Conservation (phyloP, 2,797 vertebrate species). For the Esox lucius region DNA sequence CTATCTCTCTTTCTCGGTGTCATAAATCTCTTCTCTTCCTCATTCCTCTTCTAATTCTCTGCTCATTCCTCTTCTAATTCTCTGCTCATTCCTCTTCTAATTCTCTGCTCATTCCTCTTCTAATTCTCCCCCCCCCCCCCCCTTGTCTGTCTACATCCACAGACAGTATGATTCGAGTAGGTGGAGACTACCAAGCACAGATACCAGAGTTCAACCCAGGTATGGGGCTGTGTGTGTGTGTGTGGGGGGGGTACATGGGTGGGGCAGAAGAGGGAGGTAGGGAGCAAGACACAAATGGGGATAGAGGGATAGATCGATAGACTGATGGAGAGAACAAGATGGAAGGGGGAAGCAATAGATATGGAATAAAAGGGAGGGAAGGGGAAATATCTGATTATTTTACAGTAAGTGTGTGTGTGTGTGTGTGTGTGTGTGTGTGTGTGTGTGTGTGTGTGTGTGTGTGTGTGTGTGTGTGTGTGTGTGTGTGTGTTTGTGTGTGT, state of each 20-base stretch:
- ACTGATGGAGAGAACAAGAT: neutral
- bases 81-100: neutral
- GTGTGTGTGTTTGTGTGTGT: slow-evolving; percentile 11
- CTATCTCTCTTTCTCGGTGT: neutral
- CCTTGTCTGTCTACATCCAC: slow-evolving; percentile 32
- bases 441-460: neutral
- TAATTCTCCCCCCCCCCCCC: neutral
- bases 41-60: neutral
- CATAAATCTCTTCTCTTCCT: neutral
- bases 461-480: slow-evolving; percentile 6
- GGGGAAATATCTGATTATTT: too few species aligned
- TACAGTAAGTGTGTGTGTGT: neutral
- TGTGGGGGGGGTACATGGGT: neutral
- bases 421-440: slow-evolving; percentile 17
- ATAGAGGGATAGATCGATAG: slow-evolving; percentile 7
- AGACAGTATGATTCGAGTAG: slow-evolving; percentile 97
- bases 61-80: neutral
- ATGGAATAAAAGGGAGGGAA: neutral
- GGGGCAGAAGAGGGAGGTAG: neutral
- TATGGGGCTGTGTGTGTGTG: slow-evolving; percentile 60
- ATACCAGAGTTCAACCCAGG: slow-evolving; percentile 94
- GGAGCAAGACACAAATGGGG: neutral
- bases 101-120: neutral
- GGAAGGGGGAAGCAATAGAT: too few species aligned
- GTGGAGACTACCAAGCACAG: slow-evolving; percentile 91